Evolutionary conservation across 2,797 vertebrate species (phyloP), one percentile per base, ranked within the genome.

Genomic region (Neosalanx taihuensis): DNA sequence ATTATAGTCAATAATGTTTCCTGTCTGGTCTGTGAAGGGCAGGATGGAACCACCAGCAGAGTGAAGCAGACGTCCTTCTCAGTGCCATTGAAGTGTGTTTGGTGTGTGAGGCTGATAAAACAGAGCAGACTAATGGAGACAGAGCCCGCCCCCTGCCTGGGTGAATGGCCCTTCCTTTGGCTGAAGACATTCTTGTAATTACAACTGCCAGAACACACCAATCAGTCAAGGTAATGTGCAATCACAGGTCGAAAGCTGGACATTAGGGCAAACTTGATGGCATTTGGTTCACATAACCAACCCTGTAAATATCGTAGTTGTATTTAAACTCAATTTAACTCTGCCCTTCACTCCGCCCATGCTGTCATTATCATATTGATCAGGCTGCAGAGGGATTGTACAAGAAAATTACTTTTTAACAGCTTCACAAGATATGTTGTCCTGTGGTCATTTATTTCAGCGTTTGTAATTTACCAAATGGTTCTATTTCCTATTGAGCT

Each of bases 191-290:
- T 64, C 12, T 35, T 15, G 61, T 35, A 63, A 63, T 63, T 63
- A 63, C 83, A 84, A 80, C 76, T 68, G 83, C 80, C 69, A 72
- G 71, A 75, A 80, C 76, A 83, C 73, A 65, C 51, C 83, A 77
- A 84, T 85, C 87, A 87, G 81, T 88, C 86, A 84, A 79, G 75
- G 76, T 87, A 87, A 88, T 86, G 82, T 83, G 85, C 84, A 88
- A 86, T 87, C 86, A 80, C 79, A 83, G 81, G 85, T 85, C 85
- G 74, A 82, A 88, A 84, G 80, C 86, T 56, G 83, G 79, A 80
- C 82, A 89, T 91, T 88, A 89, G 82, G 82, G 73, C 3, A 35
- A 86, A 72, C 77, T 76, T 73, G 26, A 68, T 76, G 75, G 73
- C 73, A 79, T 88, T 81, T 83, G 81, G 79, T 80, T 84, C 86